Evolutionary conservation across 2,113 vertebrate genomes (phyloP).

Genomic region (Daubentonia madagascariensis): DNA sequence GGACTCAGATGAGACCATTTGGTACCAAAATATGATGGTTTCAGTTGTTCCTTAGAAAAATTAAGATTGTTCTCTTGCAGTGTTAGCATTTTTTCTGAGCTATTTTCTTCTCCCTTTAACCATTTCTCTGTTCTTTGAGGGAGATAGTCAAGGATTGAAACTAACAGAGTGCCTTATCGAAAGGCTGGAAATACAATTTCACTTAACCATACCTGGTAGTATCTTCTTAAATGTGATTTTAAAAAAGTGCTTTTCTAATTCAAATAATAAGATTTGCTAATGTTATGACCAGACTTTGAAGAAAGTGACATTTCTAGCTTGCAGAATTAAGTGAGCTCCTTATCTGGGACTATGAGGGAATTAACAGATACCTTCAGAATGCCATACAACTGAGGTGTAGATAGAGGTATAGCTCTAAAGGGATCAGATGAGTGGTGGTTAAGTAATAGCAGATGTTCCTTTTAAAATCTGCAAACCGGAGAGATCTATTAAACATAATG

Average conservation of each 20-base stretch:
- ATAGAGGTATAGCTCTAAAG: background rate
- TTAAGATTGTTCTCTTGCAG: background rate
- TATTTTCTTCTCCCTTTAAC: background rate
- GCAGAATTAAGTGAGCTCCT: background rate
- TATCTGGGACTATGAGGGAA: background rate
- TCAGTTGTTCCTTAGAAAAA: background rate
- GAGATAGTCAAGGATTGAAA: background rate
- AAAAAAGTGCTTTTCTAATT: slow-evolving; percentile 29
- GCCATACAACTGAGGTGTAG: background rate
- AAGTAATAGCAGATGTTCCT: slow-evolving; percentile 31
- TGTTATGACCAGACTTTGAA: slow-evolving; percentile 19
- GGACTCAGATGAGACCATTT: background rate
- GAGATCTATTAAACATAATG: background rate
- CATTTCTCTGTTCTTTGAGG: background rate
- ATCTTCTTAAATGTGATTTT: background rate
- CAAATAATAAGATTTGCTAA: background rate
- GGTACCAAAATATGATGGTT: background rate
- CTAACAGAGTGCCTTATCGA: background rate
- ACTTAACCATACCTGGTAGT: background rate
- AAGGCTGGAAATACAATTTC: background rate
- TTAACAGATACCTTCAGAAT: slow-evolving; percentile 11
- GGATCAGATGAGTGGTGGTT: background rate
- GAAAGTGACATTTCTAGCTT: background rate
- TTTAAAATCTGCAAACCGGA: background rate
- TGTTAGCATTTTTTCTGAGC: background rate